These are phyloP conservation scores for Autographa pulchrina DNA, from an alignment of 2,888 invertebrate genomes.

Conservation along the genomic window DNA sequence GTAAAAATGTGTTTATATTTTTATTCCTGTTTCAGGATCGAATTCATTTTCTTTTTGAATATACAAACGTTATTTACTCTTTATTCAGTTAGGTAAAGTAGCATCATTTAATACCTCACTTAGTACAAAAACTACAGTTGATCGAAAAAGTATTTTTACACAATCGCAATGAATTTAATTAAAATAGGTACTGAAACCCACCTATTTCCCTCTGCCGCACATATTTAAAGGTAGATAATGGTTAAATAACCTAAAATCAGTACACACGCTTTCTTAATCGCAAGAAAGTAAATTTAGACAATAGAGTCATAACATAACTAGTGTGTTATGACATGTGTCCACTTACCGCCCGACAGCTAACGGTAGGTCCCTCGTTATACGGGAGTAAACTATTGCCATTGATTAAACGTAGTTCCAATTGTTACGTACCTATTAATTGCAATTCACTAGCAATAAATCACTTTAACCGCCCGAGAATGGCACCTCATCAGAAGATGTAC, in stretches of 20 bases:
- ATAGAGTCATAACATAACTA: not conserved
- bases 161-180: no score
- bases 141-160: no score
- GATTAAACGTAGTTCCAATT: not conserved
- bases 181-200: no score
- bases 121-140: no score
- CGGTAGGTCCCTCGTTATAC: not conserved
- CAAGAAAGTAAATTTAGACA: not conserved
- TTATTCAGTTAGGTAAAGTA: not conserved
- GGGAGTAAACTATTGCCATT: not conserved
- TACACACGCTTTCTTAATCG: not conserved
- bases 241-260: no score
- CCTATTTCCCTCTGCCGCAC: no score
- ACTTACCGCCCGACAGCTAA: not conserved
- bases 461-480: not conserved
- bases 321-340: not conserved
- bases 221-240: no score
- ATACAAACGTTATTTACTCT: not conserved
- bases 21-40: not conserved
- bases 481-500: not conserved
- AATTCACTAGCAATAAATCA: not conserved
- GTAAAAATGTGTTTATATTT: conserved; percentile 9
- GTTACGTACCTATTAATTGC: not conserved
- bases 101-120: no score
- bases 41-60: not conserved